Evolutionary conservation across 2,888 invertebrate species (phyloP).

Genomic region (Pachliopta kotzebuea): DNA sequence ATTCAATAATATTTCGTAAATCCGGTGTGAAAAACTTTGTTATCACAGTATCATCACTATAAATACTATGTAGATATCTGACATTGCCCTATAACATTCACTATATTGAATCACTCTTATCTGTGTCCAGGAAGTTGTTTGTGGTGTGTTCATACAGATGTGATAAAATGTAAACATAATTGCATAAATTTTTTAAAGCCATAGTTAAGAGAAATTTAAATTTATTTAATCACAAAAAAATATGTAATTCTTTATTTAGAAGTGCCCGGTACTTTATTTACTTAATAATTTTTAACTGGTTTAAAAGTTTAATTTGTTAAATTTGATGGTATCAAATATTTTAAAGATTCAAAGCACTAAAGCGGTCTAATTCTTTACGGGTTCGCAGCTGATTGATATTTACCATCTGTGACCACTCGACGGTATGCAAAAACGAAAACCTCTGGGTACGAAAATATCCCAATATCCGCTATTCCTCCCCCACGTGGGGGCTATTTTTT

Average conservation of each 20-base stretch:
- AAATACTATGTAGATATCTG: slow-evolving; percentile 64
- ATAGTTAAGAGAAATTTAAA: no score
- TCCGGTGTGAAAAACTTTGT: slow-evolving; percentile 48
- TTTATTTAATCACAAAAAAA: no score
- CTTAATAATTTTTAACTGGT: no score
- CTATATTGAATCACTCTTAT: not conserved
- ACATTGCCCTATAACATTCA: slow-evolving; percentile 62
- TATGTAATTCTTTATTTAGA: no score
- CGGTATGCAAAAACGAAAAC: slow-evolving; percentile 35
- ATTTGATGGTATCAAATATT: no score
- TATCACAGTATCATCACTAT: slow-evolving; percentile 56
- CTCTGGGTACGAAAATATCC: slow-evolving; percentile 45
- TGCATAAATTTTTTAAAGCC: no score
- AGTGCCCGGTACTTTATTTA: no score
- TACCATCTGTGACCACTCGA: slow-evolving; percentile 33
- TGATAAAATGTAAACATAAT: no score
- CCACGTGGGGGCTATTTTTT: slow-evolving; percentile 43
- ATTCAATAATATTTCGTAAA: slow-evolving; percentile 10
- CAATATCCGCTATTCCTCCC: slow-evolving; percentile 51
- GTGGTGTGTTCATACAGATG: not conserved
- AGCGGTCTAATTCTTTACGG: not conserved
- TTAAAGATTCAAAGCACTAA: not conserved
- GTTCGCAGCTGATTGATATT: slow-evolving; percentile 20
- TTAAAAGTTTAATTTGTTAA: no score
- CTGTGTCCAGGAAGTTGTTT: not conserved